Conservation (phyloP, 2,797 vertebrate genomes). For the Urocyon cinereoargenteus region DNA sequence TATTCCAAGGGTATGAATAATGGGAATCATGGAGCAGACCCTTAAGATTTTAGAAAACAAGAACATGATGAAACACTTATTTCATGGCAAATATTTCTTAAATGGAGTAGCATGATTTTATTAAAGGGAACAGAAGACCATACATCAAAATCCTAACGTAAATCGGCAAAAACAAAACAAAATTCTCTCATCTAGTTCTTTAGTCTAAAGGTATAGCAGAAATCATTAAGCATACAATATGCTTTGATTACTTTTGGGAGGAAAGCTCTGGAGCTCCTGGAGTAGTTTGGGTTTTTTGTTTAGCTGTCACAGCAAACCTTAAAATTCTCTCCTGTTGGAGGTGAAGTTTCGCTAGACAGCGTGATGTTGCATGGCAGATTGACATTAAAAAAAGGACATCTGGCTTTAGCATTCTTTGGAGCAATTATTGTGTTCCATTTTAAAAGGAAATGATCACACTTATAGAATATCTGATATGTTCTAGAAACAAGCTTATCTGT, state of each 20-base stretch:
- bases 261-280: slow-evolving; percentile 55
- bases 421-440: slow-evolving; percentile 79
- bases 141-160: slow-evolving; percentile 73
- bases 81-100: slow-evolving; percentile 83
- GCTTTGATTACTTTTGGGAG: slow-evolving; percentile 73
- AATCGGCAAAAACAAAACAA: slow-evolving; percentile 64
- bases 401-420: slow-evolving; percentile 84
- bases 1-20: slow-evolving; percentile 76
- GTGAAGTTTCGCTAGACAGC: slow-evolving; percentile 79
- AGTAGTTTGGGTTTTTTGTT: slow-evolving; percentile 65
- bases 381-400: slow-evolving; percentile 77
- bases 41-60: slow-evolving; percentile 75
- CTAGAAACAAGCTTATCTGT: slow-evolving; percentile 79
- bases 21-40: slow-evolving; percentile 62
- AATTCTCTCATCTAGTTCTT: background rate
- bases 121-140: slow-evolving; percentile 77
- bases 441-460: slow-evolving; percentile 85
- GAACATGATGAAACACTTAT: slow-evolving; percentile 81
- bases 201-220: slow-evolving; percentile 71
- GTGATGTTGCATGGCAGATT: slow-evolving; percentile 68
- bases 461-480: slow-evolving; percentile 79
- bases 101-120: slow-evolving; percentile 78
- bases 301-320: slow-evolving; percentile 63
- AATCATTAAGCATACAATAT: slow-evolving; percentile 63
- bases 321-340: slow-evolving; percentile 75